These are phyloP conservation scores for Pollenia labialis DNA, from an alignment of 2,888 invertebrate genomes.

Conservation along the genomic window DNA sequence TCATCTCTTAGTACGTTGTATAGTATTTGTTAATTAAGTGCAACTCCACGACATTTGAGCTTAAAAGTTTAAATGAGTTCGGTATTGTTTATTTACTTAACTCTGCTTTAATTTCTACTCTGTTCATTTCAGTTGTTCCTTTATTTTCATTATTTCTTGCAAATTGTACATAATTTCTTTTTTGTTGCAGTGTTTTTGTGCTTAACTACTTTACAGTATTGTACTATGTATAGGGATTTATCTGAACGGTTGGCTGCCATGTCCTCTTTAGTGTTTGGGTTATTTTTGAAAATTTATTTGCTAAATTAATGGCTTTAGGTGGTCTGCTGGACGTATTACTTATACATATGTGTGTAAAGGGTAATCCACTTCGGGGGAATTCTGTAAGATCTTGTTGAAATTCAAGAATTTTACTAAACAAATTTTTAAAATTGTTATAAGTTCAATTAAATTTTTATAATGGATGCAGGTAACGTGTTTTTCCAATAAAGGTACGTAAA, in stretches of 20 bases:
- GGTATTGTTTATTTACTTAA: conserved; percentile 54
- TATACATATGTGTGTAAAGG: background rate
- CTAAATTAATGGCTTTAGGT: conserved; percentile 56
- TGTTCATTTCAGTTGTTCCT: conserved; percentile 1
- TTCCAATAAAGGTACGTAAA: no score
- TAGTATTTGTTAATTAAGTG: conserved; percentile 83
- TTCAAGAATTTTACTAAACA: background rate
- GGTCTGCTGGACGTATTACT: conserved; percentile 13
- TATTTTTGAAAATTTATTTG: conserved; percentile 64
- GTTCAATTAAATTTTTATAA: no score
- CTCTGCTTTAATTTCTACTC: conserved; percentile 52
- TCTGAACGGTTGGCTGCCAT: conserved; percentile 26
- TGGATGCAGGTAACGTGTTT: no score
- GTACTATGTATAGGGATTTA: background rate
- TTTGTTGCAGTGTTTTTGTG: conserved; percentile 23
- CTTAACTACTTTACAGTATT: background rate
- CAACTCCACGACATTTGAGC: conserved; percentile 77
- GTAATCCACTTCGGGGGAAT: background rate
- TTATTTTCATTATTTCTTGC: background rate
- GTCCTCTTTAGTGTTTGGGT: conserved; percentile 48
- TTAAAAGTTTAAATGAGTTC: conserved; percentile 66
- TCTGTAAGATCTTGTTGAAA: no score
- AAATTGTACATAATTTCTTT: conserved; percentile 13
- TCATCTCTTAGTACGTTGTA: conserved; percentile 66
- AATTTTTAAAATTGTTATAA: no score